Conservation (phyloP, 2,888 invertebrate species). For the Netelia melanura region DNA sequence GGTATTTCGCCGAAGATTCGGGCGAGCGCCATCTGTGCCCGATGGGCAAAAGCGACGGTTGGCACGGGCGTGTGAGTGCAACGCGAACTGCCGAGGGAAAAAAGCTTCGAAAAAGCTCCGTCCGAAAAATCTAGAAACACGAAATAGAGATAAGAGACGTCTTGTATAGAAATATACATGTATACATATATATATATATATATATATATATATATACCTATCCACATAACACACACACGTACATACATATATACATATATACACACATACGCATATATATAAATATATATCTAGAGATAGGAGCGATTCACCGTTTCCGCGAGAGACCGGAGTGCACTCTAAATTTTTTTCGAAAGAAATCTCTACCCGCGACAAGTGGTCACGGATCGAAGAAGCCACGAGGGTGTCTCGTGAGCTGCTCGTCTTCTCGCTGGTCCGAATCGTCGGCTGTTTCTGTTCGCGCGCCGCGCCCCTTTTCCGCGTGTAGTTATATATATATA, state of each 20-base stretch:
- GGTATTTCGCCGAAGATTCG: conserved; percentile 33
- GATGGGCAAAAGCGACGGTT: conserved; percentile 36
- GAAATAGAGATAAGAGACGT: conserved; percentile 47
- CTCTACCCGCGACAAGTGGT: conserved; percentile 66
- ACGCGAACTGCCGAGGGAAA: conserved; percentile 36
- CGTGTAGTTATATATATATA: not conserved
- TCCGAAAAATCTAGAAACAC: conserved; percentile 18
- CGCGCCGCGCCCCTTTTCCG: conserved; percentile 12
- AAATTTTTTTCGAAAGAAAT: conserved; percentile 66
- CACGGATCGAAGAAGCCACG: conserved; percentile 65
- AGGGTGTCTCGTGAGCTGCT: conserved; percentile 48
- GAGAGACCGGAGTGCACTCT: conserved; percentile 57
- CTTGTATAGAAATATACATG: not conserved
- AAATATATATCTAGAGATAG: conserved; percentile 3
- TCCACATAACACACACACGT: no score
- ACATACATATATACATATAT: not conserved
- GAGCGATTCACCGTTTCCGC: conserved; percentile 51
- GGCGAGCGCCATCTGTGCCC: conserved; percentile 30
- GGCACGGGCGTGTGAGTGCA: conserved; percentile 6
- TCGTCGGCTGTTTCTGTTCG: conserved; percentile 42
- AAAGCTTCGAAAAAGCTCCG: conserved; percentile 43
- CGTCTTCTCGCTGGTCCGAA: conserved; percentile 1
- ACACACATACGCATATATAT: not conserved
- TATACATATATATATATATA: no score
- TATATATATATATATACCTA: no score